Conservation (phyloP, 2,113 vertebrate genomes). For the Rhinoptilus africanus region DNA sequence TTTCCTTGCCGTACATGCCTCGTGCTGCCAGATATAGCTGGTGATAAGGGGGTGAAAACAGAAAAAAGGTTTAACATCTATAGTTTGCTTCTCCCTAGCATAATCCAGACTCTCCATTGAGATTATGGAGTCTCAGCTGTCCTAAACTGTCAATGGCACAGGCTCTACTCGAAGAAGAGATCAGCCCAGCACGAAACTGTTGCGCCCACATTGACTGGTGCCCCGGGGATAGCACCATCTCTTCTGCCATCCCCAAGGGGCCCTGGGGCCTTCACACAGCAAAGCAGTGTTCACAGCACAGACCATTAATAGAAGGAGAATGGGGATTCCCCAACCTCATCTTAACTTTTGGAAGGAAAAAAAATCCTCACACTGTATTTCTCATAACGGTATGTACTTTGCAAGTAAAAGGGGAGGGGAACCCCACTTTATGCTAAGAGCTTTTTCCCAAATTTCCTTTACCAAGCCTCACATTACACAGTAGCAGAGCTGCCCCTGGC, state of each 20-base stretch:
- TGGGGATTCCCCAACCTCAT: neutral
- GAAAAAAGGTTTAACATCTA: neutral
- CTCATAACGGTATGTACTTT: neutral
- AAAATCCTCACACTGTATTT: neutral
- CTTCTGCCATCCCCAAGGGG: neutral
- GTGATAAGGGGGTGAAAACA: neutral
- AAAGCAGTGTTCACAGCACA: neutral
- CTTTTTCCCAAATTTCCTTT: neutral
- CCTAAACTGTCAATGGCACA: no score
- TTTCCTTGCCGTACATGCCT: neutral
- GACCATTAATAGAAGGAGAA: neutral
- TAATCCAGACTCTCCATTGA: neutral
- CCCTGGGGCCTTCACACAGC: neutral
- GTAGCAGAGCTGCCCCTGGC: neutral
- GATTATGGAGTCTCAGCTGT: no score
- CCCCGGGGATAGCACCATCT: neutral
- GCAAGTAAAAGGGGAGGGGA: neutral
- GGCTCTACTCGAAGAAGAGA: rapidly evolving
- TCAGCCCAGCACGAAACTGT: no score
- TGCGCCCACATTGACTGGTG: rapidly evolving
- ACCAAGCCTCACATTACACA: neutral
- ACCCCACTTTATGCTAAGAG: neutral
- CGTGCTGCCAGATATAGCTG: neutral
- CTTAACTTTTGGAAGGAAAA: neutral
- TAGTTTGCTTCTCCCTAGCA: neutral